Base-by-base conservation (phyloP, 2,888 invertebrate species). In the Rhagonycha lutea region DNA sequence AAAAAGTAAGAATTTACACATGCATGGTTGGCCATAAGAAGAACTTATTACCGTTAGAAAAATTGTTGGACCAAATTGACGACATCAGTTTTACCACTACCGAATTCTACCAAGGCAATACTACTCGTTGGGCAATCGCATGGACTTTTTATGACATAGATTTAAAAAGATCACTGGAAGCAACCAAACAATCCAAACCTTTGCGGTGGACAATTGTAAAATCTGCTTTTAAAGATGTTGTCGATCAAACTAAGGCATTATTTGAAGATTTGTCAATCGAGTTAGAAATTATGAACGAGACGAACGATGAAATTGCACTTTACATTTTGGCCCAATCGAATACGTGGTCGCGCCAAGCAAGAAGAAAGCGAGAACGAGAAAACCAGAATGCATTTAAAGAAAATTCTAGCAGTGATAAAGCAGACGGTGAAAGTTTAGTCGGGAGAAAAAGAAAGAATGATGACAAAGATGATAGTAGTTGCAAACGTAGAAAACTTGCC, bases 111-210 rank as follows among this genome's bases (percentile, higher is more conserved):
- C 98, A 99, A 89, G 99, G 99, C 0, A 92, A 94, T 82, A 98
- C 98, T 1, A 97, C 96, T 80, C 91, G 99, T 80, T 99, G 99
- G 99, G 98, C 97, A 12, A 86, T 99, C 47, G 98, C 97, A 3
- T 99, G 99, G 99, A 94, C 96, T 4, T 95, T 91, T 86, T 81
- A 85, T 65, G 79, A 86, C 47, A 81, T 89, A 61, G 86, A 90
- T 83, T 84, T 90, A 72, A 84, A 85, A 69, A 88, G 84, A 76
- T 86, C 88, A 23, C 88, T 88, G 2, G 84, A 85, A 32, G 86
- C 86, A 61, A 86, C 88, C 79, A 73, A 76, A 29, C 88, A 85
- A 72, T 72, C 79, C 28, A 83, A 86, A 60, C 83, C 85, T 7
- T 76, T 85, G 14, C 78, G 78, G 63, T 81, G 82, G 79, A 73